Conservation (phyloP, 2,797 vertebrate species). For the Arnoldichthys spilopterus region DNA sequence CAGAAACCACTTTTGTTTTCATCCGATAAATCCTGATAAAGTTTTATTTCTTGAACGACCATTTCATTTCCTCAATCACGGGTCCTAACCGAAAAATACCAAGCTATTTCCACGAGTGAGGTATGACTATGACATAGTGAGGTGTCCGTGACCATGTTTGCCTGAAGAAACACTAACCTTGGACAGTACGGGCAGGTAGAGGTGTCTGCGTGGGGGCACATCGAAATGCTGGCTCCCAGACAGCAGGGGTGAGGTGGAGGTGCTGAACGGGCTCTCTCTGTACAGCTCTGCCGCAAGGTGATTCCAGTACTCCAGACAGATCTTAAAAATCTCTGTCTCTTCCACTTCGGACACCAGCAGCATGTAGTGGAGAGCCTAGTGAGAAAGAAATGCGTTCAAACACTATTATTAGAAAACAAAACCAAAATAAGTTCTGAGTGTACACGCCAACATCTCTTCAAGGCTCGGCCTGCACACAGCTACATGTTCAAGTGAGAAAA, state of each 20-base stretch:
- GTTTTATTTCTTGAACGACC: too few relatives aligned
- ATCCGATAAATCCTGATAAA: too few relatives aligned
- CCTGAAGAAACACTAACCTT: slow-evolving; percentile 78
- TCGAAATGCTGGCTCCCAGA: slow-evolving; percentile 96
- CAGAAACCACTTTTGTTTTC: too few relatives aligned
- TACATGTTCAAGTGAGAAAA: too few relatives aligned
- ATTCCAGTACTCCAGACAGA: slow-evolving; percentile 98
- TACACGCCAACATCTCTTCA: too few relatives aligned
- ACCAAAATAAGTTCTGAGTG: too few relatives aligned
- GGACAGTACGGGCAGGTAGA: slow-evolving; percentile 93
- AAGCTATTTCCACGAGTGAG: neutral
- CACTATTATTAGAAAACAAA: neutral
- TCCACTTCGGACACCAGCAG: slow-evolving; percentile 96
- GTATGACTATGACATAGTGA: neutral
- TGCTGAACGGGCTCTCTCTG: slow-evolving; percentile 94
- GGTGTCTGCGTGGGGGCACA: slow-evolving; percentile 92
- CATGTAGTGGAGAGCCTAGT: slow-evolving; percentile 92
- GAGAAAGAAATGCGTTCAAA: neutral
- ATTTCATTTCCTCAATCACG: too few relatives aligned
- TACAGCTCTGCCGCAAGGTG: slow-evolving; percentile 96
- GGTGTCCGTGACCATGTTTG: neutral
- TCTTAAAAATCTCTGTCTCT: slow-evolving; percentile 98
- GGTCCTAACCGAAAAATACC: neutral
- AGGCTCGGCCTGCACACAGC: too few relatives aligned
- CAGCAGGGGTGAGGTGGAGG: slow-evolving; percentile 90